Conservation (phyloP, 2,113 vertebrate genomes). For the Probosciger aterrimus region DNA sequence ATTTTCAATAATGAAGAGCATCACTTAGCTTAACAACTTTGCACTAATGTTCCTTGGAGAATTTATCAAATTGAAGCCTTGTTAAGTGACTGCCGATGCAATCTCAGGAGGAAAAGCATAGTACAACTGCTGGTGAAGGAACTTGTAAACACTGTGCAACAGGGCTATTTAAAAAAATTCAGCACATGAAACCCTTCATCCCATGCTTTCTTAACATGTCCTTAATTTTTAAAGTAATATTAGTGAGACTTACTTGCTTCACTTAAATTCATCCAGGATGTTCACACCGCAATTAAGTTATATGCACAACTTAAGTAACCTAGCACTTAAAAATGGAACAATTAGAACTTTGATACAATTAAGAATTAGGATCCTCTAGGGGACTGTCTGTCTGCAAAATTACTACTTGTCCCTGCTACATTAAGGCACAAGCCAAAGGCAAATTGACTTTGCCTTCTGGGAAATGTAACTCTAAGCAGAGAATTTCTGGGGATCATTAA, state of each 20-base stretch:
- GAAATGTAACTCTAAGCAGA: constrained; percentile 45
- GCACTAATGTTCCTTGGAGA: background rate
- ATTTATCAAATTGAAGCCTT: background rate
- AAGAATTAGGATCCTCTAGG: constrained; percentile 51
- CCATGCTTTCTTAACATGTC: background rate
- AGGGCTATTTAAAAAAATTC: background rate
- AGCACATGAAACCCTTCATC: background rate
- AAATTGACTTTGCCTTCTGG: constrained; percentile 44
- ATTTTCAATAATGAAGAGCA: background rate
- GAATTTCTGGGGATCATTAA: constrained; percentile 41
- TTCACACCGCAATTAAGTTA: background rate
- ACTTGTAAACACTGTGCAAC: background rate
- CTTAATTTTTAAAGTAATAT: background rate
- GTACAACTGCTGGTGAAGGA: background rate
- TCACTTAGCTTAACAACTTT: background rate
- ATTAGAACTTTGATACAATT: constrained; percentile 63
- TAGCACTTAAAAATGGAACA: constrained; percentile 53
- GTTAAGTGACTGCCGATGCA: background rate
- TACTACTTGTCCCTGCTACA: constrained; percentile 31
- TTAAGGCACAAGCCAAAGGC: constrained; percentile 53
- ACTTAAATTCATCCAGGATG: constrained; percentile 8
- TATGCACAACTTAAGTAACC: constrained; percentile 36
- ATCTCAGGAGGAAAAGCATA: background rate
- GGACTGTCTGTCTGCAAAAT: constrained; percentile 56
- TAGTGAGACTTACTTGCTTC: background rate